Evolutionary conservation across 1,140 invertebrate species (phyloP), one percentile per base, ranked within the genome.

Genomic region (Cyclargus thomasi): DNA sequence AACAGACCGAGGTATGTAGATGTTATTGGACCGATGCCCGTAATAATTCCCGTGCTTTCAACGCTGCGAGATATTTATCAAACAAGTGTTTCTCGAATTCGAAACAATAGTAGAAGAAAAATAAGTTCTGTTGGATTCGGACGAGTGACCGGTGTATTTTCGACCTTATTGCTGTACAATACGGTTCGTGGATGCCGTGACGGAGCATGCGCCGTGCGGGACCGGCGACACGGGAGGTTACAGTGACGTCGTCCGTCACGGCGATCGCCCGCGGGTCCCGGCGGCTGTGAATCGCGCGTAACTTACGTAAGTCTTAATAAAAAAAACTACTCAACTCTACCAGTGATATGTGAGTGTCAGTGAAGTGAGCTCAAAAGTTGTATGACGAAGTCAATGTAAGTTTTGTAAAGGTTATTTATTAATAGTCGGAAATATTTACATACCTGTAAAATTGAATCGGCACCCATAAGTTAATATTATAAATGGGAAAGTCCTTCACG

Each of bases 61-160:
- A 68, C 68, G 59, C 29, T 66, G 65, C 70, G 69, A 70, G 69
- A 72, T 65, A 74, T 72, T 72, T 69, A 65, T 67, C 66, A 71
- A 73, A 68, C 70, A 70, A 69, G 63, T 68, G 70, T 64, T 67
- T 70, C 74, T 72, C 70, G 73, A 73, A 73, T 77, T 74, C 70
- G 76, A 81, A 76, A 77, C 78, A 82, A 81, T 82, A 70, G 77
- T 75, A 75, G 74, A 78, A 78, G 76, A 85, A 78, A 80, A 83
- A 82, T 78, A 78, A 77, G 76, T 80, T 79, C 68, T 68, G 79
- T 67, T 71, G 68, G 70, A 29, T 4, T 71, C 68, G 75, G 73
- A 69, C 73, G 29, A 29, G 74, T 71, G 80, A 77, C 79, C 67
- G 64, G 79, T 80, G 83, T 81, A 79, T 77, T 79, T 79, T 79